Evolutionary conservation across 2,888 invertebrate species (phyloP), one percentile per base, ranked within the genome.

Genomic region (Epiblema foenella): DNA sequence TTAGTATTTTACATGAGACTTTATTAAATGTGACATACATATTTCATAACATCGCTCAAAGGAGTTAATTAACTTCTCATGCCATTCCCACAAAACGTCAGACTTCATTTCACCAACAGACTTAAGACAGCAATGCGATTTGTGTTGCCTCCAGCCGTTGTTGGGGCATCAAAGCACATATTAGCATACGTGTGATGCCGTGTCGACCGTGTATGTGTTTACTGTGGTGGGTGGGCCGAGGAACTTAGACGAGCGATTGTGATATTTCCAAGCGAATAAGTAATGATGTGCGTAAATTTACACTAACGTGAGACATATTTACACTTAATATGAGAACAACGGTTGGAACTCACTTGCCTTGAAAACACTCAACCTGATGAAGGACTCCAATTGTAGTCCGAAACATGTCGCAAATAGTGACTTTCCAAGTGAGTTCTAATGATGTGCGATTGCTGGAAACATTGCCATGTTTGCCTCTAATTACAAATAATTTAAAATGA

Each of bases 131-230:
- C 60, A 60, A 60, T 49, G 60, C 60, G 60, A 60, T 57, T 57
- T 18, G 17, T 29, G 57, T n/a, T 46, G 46, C 15, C 49, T 58
- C 57, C 49, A 37, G 33, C 65, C 18, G 57, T 66, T 66, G 46
- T 11, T 46, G 15, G 33, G 5, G 64, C 64, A 24, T 64, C 54
- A 29, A 46, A 66, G 33, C 29, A 42, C 60, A 49, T 57, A 66
- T 66, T 66, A 66, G 46, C 66, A 66, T 66, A 66, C 66, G 57
- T 57, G 66, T 66, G 66, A 66, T 58, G 49, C 57, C 66, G 15
- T 58, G 65, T 58, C 29, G 46, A n/a, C 12, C 15, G 10, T 29
- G 37, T 51, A 37, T 37, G 33, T 52, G 63, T 63, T 63, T 56
- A 56, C 56, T 49, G 49, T 17, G 20, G 29, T 11, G 29, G 18